A percentile compares a stretch with the other conserved stretches of the same genome.
phyloP scores from a whole-genome alignment of 2,113 vertebrate genomes.

The Melanerpes aurifrons region DNA sequence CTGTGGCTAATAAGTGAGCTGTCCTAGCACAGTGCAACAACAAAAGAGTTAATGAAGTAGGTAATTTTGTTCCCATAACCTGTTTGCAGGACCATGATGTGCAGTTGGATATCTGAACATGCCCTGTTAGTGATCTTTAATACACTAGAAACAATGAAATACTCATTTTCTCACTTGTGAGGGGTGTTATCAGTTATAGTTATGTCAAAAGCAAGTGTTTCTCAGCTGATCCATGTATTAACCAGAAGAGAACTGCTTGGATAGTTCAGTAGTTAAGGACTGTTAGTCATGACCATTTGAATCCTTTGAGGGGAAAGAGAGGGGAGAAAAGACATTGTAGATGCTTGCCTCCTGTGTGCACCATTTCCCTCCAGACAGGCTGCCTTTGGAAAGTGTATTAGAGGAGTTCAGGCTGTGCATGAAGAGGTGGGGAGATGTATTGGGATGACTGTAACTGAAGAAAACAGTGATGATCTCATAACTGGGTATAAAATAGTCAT shows the following conservation, averaged over 20 bases:
- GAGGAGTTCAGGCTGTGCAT: not conserved
- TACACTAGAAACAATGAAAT: not conserved
- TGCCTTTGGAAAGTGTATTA: not conserved
- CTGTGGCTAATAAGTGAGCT: accelerated
- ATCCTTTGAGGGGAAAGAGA: not conserved
- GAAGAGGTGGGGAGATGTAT: not conserved
- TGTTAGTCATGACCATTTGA: not conserved
- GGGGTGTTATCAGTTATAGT: not conserved
- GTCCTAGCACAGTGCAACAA: not conserved
- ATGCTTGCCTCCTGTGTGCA: not conserved
- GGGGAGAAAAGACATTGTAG: not conserved
- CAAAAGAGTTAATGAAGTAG: not conserved
- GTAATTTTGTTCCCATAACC: not conserved
- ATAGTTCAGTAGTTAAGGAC: not conserved
- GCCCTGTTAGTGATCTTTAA: not conserved
- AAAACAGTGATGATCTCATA: not conserved
- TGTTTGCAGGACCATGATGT: not conserved
- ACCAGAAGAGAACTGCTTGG: not conserved
- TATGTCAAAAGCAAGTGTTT: not conserved
- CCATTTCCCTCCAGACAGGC: not conserved
- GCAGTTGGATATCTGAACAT: not conserved
- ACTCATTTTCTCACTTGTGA: not conserved
- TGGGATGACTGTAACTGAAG: not conserved
- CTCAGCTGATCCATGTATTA: not conserved
- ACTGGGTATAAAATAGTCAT: not conserved